Evolutionary conservation across 2,797 vertebrate species (phyloP).

Genomic region (Petrocephalus schoutedeni): DNA sequence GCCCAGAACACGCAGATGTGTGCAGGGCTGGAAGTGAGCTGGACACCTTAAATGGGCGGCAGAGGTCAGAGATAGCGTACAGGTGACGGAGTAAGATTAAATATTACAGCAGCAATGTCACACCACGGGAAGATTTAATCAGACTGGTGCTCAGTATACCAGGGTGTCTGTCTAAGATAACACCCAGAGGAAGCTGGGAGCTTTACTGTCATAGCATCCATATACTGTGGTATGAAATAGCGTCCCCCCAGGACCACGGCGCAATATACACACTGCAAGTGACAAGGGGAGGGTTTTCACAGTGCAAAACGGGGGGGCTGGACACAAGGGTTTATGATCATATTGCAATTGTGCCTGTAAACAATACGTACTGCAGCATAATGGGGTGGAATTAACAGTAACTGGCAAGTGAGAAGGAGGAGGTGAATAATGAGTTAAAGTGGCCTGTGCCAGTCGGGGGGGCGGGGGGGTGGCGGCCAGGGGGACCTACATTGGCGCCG

Average conservation of each 20-base stretch:
- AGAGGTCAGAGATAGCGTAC: not conserved
- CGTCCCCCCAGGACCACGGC: not conserved
- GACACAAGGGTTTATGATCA: not conserved
- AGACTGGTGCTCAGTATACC: not conserved
- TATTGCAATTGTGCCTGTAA: not conserved
- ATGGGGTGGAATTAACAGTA: no score
- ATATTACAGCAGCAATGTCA: not conserved
- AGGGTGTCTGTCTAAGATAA: not conserved
- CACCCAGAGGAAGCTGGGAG: not conserved
- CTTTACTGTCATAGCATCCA: not conserved
- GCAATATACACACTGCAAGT: not conserved
- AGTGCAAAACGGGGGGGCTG: not conserved
- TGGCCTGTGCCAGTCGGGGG: not conserved
- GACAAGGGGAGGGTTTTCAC: not conserved
- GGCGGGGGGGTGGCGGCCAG: not conserved
- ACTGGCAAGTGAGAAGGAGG: not conserved
- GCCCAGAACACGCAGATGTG: not conserved
- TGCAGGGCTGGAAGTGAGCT: not conserved
- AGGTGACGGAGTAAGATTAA: not conserved
- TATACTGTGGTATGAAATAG: not conserved
- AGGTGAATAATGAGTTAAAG: not conserved
- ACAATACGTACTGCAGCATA: no score
- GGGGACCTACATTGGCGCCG: slow-evolving; percentile 77
- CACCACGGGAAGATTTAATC: not conserved
- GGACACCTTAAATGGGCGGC: not conserved